A percentile compares a stretch with the other conserved stretches of the same genome.
phyloP scores from a whole-genome alignment of 1,140 invertebrate genomes.

The Cydia fagiglandana region DNA sequence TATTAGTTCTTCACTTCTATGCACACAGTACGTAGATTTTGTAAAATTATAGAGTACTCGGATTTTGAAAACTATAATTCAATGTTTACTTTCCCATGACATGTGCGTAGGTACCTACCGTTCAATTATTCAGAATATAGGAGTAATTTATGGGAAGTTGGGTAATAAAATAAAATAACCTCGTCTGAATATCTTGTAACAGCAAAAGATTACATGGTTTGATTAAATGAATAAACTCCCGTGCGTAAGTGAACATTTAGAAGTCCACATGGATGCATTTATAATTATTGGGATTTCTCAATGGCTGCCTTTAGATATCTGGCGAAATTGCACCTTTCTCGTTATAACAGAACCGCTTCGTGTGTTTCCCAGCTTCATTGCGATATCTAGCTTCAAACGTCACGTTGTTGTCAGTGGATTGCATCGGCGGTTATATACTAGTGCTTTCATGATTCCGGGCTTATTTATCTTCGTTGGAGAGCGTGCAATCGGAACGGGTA shows the following conservation, averaged over 20 bases:
- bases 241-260: neutral
- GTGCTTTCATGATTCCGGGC: constrained; percentile 38
- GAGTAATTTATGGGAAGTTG: neutral
- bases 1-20: neutral
- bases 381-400: constrained; percentile 43
- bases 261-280: neutral
- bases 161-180: neutral
- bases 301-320: neutral
- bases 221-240: neutral
- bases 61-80: neutral
- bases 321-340: neutral
- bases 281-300: constrained; percentile 3
- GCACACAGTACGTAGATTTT: neutral
- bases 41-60: constrained; percentile 1
- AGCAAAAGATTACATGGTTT: neutral
- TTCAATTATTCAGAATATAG: neutral
- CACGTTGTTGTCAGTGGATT: constrained; percentile 42
- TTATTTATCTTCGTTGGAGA: constrained; percentile 44
- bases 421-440: constrained; percentile 25
- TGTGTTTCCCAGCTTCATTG: constrained; percentile 37
- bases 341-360: constrained; percentile 22
- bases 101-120: neutral
- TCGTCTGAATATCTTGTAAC: neutral
- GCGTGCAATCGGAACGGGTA: constrained; percentile 25
- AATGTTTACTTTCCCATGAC: constrained; percentile 2